These are phyloP conservation scores for Ametastegia equiseti DNA, from an alignment of 2,888 invertebrate genomes.

Conservation along the genomic window DNA sequence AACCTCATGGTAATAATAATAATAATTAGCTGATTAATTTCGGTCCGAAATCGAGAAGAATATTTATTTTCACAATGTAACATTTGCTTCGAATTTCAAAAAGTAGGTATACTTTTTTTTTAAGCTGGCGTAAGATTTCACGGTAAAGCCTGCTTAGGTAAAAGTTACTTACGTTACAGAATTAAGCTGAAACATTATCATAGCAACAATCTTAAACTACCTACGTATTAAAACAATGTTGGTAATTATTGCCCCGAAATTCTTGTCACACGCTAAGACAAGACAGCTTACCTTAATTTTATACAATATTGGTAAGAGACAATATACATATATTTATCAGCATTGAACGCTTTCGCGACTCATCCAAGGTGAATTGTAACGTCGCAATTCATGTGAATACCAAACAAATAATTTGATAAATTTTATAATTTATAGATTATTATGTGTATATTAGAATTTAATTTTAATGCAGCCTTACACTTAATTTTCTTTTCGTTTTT, in stretches of 20 bases:
- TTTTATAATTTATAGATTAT: conserved; percentile 24
- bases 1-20: background rate
- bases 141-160: conserved; percentile 1
- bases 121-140: background rate
- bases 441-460: conserved; percentile 30
- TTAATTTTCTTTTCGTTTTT: too few species aligned
- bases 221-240: background rate
- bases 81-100: background rate
- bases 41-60: background rate
- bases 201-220: background rate
- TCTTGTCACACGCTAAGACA: conserved; percentile 1
- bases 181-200: background rate
- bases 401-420: conserved; percentile 43
- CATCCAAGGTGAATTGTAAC: conserved; percentile 10
- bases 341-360: conserved; percentile 20
- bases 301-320: conserved; percentile 30
- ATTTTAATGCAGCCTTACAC: conserved; percentile 30
- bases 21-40: background rate
- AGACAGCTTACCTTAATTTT: conserved; percentile 9
- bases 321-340: conserved; percentile 13
- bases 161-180: background rate
- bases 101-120: background rate
- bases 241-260: background rate
- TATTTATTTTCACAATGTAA: background rate
- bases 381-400: conserved; percentile 15